Conservation (phyloP, 30 jellyfish, hydroid and myxozoan species). For the Sanderia malayensis region DNA sequence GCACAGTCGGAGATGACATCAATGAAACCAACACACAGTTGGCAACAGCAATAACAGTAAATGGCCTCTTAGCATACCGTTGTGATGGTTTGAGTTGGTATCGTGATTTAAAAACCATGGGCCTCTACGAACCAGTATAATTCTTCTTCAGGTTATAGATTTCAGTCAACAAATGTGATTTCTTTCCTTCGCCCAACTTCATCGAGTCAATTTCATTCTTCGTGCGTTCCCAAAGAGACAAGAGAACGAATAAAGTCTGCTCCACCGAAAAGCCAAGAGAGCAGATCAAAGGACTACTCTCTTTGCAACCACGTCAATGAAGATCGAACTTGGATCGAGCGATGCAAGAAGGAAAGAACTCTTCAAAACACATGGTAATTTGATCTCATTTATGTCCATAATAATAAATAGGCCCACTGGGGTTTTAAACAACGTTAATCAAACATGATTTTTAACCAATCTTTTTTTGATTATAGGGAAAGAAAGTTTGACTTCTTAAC, state of each 20-base stretch:
- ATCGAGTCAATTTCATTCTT: constrained; percentile 52
- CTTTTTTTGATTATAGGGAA: constrained; percentile 49
- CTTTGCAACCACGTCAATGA: constrained; percentile 82
- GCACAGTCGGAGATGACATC: too few species aligned
- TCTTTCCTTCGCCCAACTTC: constrained; percentile 40
- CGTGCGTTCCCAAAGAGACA: constrained; percentile 80
- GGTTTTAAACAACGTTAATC: background rate
- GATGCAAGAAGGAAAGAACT: constrained; percentile 63
- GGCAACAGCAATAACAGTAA: too few species aligned
- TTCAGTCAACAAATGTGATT: constrained; percentile 51
- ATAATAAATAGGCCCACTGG: background rate
- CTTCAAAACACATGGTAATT: constrained; percentile 66
- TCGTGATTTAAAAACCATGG: too few species aligned
- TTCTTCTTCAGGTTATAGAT: constrained; percentile 46
- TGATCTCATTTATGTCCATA: background rate
- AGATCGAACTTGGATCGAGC: constrained; percentile 71
- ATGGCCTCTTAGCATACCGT: too few species aligned
- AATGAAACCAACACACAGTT: too few species aligned
- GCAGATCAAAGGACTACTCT: constrained; percentile 56
- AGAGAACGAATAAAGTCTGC: constrained; percentile 81
- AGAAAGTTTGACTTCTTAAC: constrained; percentile 55
- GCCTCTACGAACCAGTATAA: constrained; percentile 63
- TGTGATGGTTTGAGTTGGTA: too few species aligned
- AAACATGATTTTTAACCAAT: constrained; percentile 12
- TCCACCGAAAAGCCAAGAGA: constrained; percentile 72